A percentile compares a stretch with the other conserved stretches of the same genome.
Evolutionary conservation across 1,140 invertebrate genomes (phyloP).

Genomic region (Nylanderia fulva): DNA sequence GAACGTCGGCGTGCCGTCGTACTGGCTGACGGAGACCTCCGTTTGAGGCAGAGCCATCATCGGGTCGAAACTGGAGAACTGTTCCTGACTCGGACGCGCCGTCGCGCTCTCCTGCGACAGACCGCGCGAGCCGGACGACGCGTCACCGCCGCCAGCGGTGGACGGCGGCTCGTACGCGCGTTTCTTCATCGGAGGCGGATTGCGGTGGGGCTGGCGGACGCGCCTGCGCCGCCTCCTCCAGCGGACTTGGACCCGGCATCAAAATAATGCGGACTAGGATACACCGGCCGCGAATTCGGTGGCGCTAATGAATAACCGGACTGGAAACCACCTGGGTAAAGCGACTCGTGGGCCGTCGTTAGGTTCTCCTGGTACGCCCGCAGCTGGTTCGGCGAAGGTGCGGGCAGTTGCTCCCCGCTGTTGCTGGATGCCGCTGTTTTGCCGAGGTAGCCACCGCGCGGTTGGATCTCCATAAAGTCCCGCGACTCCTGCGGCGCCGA

Average conservation of each 20-base stretch:
- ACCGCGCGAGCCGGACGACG: slow-evolving; percentile 59
- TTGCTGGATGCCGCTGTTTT: slow-evolving; percentile 49
- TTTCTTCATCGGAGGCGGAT: slow-evolving; percentile 82
- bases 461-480: slow-evolving; percentile 72
- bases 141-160: neutral
- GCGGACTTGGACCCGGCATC: slow-evolving; percentile 76
- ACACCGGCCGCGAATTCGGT: slow-evolving; percentile 80
- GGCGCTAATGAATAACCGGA: slow-evolving; percentile 81
- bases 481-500: slow-evolving; percentile 66
- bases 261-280: slow-evolving; percentile 82
- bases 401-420: slow-evolving; percentile 57
- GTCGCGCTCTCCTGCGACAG: slow-evolving; percentile 69
- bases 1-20: slow-evolving; percentile 75
- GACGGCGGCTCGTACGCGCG: slow-evolving; percentile 79
- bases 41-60: slow-evolving; percentile 80
- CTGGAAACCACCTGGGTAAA: slow-evolving; percentile 82
- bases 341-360: slow-evolving; percentile 75
- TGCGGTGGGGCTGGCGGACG: slow-evolving; percentile 55
- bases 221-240: slow-evolving; percentile 37
- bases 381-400: slow-evolving; percentile 73
- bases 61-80: slow-evolving; percentile 80
- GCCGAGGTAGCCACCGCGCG: slow-evolving; percentile 65
- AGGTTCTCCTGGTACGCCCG: slow-evolving; percentile 80
- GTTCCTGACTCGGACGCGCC: slow-evolving; percentile 71
- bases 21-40: slow-evolving; percentile 75